Base-by-base conservation (phyloP, 92 coral and sea anemone species). In the Porites divaricata region DNA sequence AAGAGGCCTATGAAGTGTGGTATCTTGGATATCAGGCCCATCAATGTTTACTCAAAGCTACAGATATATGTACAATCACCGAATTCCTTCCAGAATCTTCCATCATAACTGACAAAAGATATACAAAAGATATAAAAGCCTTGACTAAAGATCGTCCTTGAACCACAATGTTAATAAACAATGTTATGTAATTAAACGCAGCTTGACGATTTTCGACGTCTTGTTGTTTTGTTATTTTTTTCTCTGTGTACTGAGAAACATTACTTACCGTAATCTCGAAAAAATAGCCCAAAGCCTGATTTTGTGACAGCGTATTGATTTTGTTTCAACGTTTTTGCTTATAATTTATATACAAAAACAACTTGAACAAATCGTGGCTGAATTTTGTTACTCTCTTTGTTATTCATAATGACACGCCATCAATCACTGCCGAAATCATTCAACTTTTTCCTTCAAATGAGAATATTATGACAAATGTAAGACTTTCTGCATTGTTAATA, bases 71-170 rank as follows among this genome's bases (percentile, higher is more conserved):
- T 53, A 41, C 58, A 71, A 35, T 35, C 45, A 35, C 4, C 6
- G 45, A 74, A 82, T 82, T 72, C 86, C 86, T 82, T 82, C 86
- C 72, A 59, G 86, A 82, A 82, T 73, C 71, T 72, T 82, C 86
- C 48, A 70, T 80, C 66, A 9, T 9, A 26, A 53, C 56, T 54
- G 41, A 80, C 85, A 80, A 80, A 68, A 80, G 76, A 70, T 57
- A 26, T 68, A 80, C 85, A 80, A 80, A 53, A 80, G 76, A 70
- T 69, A 54, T 68, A 65, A 64, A 78, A 78, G 83, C 23, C 63
- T 24, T 69, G 35, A 6, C 85, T 35, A 10, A 80, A 57, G 74
- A n/a, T 67, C n/a, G 17, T 0, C 1, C 59, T 11, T 22, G 63
- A 11, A 56, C 58, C 68, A 20, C 58, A 6, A 35, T 35, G 45